These are phyloP conservation scores for Neogale vison DNA, from an alignment of 2,113 vertebrate species.

Conservation along the genomic window DNA sequence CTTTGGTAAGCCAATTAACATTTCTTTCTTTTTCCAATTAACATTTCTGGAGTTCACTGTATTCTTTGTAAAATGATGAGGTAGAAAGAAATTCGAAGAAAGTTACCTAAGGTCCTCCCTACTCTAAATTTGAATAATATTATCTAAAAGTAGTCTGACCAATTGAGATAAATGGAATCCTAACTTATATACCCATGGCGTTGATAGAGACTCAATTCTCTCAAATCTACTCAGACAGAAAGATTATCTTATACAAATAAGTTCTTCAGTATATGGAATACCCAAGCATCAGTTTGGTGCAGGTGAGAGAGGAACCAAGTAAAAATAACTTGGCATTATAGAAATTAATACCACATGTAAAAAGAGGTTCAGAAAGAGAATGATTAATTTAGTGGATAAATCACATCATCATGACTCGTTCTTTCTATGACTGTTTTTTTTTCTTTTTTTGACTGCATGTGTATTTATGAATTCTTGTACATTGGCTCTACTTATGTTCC, in stretches of 20 bases:
- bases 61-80: background rate
- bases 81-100: background rate
- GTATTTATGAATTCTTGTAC: background rate
- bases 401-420: background rate
- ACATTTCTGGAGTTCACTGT: background rate
- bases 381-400: background rate
- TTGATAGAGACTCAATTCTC: background rate
- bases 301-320: background rate
- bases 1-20: background rate
- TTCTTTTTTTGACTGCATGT: background rate
- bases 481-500: background rate
- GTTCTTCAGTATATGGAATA: background rate
- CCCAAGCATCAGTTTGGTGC: background rate
- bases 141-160: background rate
- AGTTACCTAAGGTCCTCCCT: background rate
- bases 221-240: background rate
- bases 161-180: background rate
- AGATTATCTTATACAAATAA: background rate
- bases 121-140: background rate
- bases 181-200: background rate
- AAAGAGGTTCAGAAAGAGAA: background rate
- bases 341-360: background rate
- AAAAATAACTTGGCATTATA: background rate
- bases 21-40: background rate
- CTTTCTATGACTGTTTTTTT: background rate